Conservation (phyloP, 2,797 vertebrate genomes). For the Mionectes olivaceus region DNA sequence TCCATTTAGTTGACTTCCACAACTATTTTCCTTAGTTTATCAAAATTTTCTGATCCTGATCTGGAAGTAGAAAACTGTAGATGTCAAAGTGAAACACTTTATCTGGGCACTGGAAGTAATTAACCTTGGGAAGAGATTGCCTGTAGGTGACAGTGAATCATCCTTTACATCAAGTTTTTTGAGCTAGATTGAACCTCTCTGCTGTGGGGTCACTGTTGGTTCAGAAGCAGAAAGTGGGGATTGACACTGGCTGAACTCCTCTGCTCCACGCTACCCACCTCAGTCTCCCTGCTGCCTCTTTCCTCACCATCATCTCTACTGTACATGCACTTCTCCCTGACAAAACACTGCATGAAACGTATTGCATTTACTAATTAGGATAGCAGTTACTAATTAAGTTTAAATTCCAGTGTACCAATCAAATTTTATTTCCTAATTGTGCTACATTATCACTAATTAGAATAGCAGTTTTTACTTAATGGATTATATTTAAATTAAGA, state of each 20-base stretch:
- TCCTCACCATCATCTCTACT: neutral
- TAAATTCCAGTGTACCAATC: constrained; percentile 74
- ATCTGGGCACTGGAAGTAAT: neutral
- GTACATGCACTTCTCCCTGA: neutral
- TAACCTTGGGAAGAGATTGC: neutral
- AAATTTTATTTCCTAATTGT: constrained; percentile 78
- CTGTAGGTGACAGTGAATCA: neutral
- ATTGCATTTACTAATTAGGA: constrained; percentile 69
- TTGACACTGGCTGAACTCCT: neutral
- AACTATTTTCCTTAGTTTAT: neutral
- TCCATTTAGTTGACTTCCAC: neutral
- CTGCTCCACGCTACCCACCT: neutral
- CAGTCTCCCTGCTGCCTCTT: neutral
- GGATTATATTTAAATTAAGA: constrained; percentile 74
- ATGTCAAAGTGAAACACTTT: neutral
- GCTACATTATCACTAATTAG: constrained; percentile 73
- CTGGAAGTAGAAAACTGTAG: neutral
- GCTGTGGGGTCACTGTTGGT: neutral
- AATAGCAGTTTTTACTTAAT: constrained; percentile 75
- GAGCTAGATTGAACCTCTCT: neutral
- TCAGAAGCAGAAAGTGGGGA: neutral
- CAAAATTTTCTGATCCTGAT: neutral
- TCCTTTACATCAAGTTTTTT: neutral
- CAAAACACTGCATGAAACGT: constrained; percentile 1
- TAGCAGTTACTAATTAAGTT: constrained; percentile 67